Evolutionary conservation across 1,140 invertebrate genomes (phyloP).

Genomic region (Brachionus koreanus): DNA sequence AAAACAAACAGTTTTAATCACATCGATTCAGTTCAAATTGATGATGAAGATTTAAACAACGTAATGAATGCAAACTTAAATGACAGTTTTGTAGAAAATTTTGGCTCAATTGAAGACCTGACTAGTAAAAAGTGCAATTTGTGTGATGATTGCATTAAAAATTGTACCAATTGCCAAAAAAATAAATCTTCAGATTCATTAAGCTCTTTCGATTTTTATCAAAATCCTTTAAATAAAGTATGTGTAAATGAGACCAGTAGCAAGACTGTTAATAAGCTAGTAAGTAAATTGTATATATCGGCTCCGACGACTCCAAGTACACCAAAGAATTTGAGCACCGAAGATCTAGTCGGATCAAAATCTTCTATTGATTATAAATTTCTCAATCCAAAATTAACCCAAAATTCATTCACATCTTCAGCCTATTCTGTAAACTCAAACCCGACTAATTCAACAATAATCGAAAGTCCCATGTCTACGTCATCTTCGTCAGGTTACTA

Average conservation of each 20-base stretch:
- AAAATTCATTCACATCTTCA: slow-evolving; percentile 24
- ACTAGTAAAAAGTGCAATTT: neutral
- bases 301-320: slow-evolving; percentile 15
- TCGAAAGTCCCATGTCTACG: slow-evolving; percentile 18
- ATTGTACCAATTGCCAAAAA: slow-evolving; percentile 22
- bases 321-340: neutral
- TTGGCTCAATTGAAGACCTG: slow-evolving; percentile 19
- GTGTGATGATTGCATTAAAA: slow-evolving; percentile 3
- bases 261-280: slow-evolving; percentile 7
- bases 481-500: slow-evolving; percentile 35
- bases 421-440: neutral
- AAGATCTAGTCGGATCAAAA: neutral
- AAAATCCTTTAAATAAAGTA: neutral
- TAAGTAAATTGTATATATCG: slow-evolving; percentile 24
- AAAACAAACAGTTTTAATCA: slow-evolving; percentile 39
- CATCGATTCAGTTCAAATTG: slow-evolving; percentile 24
- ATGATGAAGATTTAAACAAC: slow-evolving; percentile 15
- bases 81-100: neutral
- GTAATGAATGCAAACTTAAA: neutral
- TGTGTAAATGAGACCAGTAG: neutral
- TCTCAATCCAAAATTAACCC: neutral
- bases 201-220: neutral
- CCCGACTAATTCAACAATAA: neutral
- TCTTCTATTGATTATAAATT: slow-evolving; percentile 21
- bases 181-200: neutral